These are phyloP conservation scores for Tenodera sinensis DNA, from an alignment of 2,888 invertebrate species.

Conservation along the genomic window DNA sequence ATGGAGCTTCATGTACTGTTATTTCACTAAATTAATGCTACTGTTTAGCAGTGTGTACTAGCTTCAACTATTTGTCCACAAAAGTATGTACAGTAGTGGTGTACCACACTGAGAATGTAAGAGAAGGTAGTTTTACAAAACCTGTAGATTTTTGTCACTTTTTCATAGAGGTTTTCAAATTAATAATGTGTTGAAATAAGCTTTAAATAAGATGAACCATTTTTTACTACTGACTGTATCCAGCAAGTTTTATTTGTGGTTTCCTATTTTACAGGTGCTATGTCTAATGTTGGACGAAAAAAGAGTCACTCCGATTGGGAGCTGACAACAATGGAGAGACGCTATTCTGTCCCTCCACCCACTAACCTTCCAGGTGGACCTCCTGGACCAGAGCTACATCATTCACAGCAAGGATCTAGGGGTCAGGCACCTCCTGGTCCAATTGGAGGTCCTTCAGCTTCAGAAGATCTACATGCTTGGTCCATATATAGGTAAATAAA, in stretches of 20 bases:
- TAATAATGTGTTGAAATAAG: no score
- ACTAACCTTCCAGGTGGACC: constrained; percentile 46
- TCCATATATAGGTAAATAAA: constrained; percentile 77
- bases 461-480: constrained; percentile 93
- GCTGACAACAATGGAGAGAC: constrained; percentile 60
- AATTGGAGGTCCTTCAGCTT: constrained; percentile 53
- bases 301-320: constrained; percentile 46
- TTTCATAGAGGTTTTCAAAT: no score
- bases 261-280: constrained; percentile 26
- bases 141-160: no score
- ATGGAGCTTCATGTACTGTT: no score
- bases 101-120: no score
- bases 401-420: constrained; percentile 9
- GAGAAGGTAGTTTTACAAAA: no score
- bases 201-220: no score
- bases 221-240: no score
- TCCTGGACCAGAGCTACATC: neutral
- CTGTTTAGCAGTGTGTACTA: no score
- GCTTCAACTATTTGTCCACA: no score
- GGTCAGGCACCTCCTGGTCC: constrained; percentile 10
- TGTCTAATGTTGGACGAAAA: constrained; percentile 8
- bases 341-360: constrained; percentile 85
- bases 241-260: neutral
- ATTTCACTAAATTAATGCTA: no score
- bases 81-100: no score